Base-by-base conservation (phyloP, 2,113 vertebrate genomes). In the Geococcyx californianus region DNA sequence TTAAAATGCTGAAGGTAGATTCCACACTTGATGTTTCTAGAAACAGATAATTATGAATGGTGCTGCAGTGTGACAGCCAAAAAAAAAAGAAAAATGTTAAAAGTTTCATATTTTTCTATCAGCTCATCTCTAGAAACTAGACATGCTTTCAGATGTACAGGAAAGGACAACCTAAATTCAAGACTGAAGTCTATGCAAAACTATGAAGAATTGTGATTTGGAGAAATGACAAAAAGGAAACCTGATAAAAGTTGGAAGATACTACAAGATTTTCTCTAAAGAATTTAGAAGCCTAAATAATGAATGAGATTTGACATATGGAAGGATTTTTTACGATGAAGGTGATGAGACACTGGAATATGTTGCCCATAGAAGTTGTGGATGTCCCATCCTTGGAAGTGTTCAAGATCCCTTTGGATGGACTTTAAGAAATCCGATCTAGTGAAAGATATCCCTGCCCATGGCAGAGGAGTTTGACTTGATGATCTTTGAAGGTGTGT, bases 331-430 rank as follows among this genome's bases (percentile, higher is more conserved):
- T 64, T 38, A 13, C 3, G 0, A 20, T 70, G 31, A 25, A 13
- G 3, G 4, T 36, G 5, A 3, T 70, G 40, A 70, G 16, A 12
- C 9, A 36, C 2, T 70, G 44, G 25, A 67, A 40, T 7, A 64
- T 5, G 38, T 29, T 59, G 2, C 5, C 10, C 21, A 21, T 28
- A 51, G 4, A 59, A 33, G 5, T 4, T 42, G 10, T n/a, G 16
- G 19, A 28, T 49, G 6, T 6, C 2, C 1, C 5, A 1, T n/a
- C 5, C 6, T 3, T 60, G 29, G 40, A 56, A 47, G 2, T 17
- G 6, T 40, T 76, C 9, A 60, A 33, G 16, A 4, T 24, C 19
- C 45, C 5, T 6, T 9, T 69, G 31, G 20, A 33, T 7, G 9
- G 4, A 7, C 13, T 66, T 72, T 72, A 26, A 67, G 9, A 13